A percentile compares a stretch with the other conserved stretches of the same genome.
Conservation (phyloP, 2,113 vertebrate genomes). For the Colinus virginianus region DNA sequence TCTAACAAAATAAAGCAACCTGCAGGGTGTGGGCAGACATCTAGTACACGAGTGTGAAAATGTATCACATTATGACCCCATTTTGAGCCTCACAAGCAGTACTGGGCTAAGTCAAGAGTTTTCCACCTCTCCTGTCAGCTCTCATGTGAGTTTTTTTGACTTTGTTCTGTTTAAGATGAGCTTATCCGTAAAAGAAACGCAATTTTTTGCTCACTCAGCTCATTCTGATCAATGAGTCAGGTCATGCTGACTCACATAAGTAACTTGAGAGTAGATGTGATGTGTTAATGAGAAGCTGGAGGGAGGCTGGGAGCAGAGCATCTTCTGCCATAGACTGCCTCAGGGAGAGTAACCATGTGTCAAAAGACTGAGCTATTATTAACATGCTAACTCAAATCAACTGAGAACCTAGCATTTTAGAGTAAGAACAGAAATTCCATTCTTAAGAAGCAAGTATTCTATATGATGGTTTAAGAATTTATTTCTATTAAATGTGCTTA, state of each 20-base stretch:
- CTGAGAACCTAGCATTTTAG: neutral
- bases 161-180: neutral
- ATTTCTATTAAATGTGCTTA: neutral
- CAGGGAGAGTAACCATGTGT: neutral
- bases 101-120: neutral
- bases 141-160: neutral
- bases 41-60: neutral
- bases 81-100: neutral
- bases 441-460: neutral
- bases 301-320: neutral
- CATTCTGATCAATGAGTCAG: neutral
- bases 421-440: neutral
- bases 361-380: neutral
- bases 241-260: neutral
- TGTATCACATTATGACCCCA: neutral
- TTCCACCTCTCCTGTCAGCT: neutral
- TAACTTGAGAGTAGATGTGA: neutral
- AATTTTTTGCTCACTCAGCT: neutral
- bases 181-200: neutral
- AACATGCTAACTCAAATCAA: neutral
- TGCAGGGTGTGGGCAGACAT: neutral
- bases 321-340: neutral
- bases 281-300: neutral
- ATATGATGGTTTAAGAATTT: neutral
- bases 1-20: neutral